Base-by-base conservation (phyloP, 2,797 vertebrate genomes). In the Pelodytes ibericus region DNA sequence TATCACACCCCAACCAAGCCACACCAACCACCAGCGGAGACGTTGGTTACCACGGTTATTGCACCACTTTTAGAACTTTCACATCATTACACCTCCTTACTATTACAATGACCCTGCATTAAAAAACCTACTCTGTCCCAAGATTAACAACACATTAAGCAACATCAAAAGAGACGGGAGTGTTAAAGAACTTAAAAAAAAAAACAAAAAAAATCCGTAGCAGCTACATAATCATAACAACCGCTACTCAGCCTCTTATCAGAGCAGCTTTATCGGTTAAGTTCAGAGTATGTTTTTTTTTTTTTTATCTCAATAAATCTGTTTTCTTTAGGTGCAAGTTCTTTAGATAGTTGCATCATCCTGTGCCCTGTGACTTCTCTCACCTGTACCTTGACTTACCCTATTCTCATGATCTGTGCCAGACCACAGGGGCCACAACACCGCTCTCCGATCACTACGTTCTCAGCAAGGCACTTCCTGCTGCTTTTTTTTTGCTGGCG, bases 401-500 rank as follows among this genome's bases (percentile, higher is more conserved):
- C 74, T 82, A 73, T 65, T 81, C 80, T 81, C 70, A 78, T 63
- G 82, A 65, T 75, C 77, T 85, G 84, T 83, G 86, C 85, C 86
- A 83, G 87, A 93, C 92, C 91, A 89, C 92, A 93, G 85, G 89
- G 91, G 86, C 87, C 86, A 81, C 79, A 75, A 65, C 69, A 65
- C 84, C 79, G 77, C 82, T 82, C 84, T 81, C 82, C 2, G 15
- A 85, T 85, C 85, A 77, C 85, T 86, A 82, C 84, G 86, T 90
- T 91, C 89, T 88, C 90, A 90, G 89, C 80, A 77, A 86, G 88
- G 85, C 83, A 85, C 89, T 93, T 94, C 92, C 91, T 92, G 82
- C 82, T 69, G 81, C 63, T 11, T 10, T 0, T 62, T 11, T 10
- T 0, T 80, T 77, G 86, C 87, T 87, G 81, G 80, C 74, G 53